Conservation (phyloP, 2,888 invertebrate genomes). For the Scaptomyza parva region DNA sequence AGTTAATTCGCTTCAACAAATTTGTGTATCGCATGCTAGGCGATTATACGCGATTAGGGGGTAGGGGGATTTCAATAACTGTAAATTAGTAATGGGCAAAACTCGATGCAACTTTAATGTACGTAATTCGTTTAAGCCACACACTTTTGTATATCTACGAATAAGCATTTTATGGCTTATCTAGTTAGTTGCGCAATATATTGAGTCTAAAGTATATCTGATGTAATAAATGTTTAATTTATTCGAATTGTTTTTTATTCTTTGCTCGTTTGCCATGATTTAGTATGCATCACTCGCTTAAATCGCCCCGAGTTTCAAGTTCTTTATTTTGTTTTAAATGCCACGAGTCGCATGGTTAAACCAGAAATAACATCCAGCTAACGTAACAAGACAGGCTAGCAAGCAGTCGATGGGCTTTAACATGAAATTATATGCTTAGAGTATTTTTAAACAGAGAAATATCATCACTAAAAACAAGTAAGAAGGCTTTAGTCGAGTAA, state of each 20-base stretch:
- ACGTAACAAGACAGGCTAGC: constrained; percentile 7
- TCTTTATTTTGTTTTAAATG: constrained; percentile 44
- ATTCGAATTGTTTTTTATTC: constrained; percentile 41
- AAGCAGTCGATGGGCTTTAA: neutral
- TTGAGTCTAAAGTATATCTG: constrained; percentile 18
- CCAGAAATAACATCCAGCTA: constrained; percentile 18
- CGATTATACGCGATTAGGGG: neutral
- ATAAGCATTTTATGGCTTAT: neutral
- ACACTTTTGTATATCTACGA: neutral
- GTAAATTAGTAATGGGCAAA: neutral
- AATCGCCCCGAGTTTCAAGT: constrained; percentile 36
- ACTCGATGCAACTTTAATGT: neutral
- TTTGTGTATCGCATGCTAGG: constrained; percentile 6
- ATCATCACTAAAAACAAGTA: constrained; percentile 3
- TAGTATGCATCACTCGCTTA: constrained; percentile 45
- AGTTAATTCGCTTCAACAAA: neutral
- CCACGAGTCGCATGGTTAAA: constrained; percentile 39
- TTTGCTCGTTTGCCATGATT: constrained; percentile 41
- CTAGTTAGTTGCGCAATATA: constrained; percentile 50
- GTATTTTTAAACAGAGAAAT: constrained; percentile 3
- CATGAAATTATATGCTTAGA: neutral
- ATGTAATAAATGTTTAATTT: constrained; percentile 64
- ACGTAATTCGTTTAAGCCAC: constrained; percentile 12
- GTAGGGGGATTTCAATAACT: neutral
- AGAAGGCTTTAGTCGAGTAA: too few species aligned